Conservation (phyloP, 2,113 vertebrate species). For the Caracal caracal region DNA sequence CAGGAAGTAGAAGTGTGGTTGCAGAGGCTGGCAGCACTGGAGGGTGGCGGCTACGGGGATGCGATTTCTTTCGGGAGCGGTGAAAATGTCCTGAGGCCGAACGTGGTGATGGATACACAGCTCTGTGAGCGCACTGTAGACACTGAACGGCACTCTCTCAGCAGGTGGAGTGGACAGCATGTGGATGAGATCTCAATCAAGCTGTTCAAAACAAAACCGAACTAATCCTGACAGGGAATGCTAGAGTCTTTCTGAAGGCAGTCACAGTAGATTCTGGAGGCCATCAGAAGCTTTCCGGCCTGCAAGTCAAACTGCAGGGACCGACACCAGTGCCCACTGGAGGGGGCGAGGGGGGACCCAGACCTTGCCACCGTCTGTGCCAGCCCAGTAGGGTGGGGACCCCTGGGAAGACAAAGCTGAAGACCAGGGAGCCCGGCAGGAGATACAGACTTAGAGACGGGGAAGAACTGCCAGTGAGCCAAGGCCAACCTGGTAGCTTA, state of each 20-base stretch:
- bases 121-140: background rate
- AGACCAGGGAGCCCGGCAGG: background rate
- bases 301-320: background rate
- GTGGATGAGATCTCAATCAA: background rate
- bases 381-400: background rate
- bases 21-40: background rate
- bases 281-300: background rate
- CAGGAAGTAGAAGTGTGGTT: background rate
- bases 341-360: background rate
- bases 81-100: background rate
- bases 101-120: background rate
- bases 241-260: background rate
- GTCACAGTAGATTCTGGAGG: background rate
- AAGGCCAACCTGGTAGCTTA: background rate
- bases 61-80: background rate
- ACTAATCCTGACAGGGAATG: background rate
- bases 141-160: background rate
- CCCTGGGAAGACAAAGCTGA: background rate
- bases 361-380: background rate
- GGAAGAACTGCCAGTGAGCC: background rate
- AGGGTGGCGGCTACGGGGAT: background rate
- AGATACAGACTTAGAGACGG: background rate
- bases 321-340: background rate
- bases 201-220: background rate
- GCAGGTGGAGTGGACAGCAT: background rate